A percentile compares a stretch with the other conserved stretches of the same genome.
Evolutionary conservation across 2,113 vertebrate species (phyloP).

Genomic region (Dermatemys mawii): DNA sequence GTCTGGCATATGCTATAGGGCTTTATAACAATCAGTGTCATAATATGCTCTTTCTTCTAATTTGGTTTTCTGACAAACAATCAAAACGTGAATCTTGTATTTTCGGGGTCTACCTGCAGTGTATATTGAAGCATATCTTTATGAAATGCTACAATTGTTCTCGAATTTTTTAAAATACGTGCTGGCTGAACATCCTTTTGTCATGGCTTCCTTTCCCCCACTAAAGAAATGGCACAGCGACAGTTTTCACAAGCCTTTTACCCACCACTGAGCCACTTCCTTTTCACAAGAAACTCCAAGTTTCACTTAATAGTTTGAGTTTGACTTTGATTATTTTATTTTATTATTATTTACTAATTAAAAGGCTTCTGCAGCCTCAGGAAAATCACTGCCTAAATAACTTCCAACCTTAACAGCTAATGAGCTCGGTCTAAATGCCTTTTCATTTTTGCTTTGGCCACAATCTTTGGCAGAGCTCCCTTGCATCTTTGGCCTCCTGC

Average conservation of each 20-base stretch:
- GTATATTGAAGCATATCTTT: background rate
- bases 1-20: background rate
- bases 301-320: background rate
- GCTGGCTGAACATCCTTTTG: background rate
- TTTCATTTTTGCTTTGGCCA: background rate
- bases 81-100: background rate
- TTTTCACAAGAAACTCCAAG: conserved; percentile 28
- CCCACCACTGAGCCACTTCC: conserved; percentile 31
- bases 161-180: background rate
- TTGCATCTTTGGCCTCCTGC: background rate
- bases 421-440: background rate
- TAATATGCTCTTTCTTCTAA: background rate
- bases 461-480: background rate
- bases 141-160: background rate
- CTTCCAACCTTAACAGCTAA: background rate
- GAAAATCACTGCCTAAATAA: background rate
- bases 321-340: background rate
- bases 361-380: background rate
- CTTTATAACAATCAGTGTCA: background rate
- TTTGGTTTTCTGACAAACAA: background rate
- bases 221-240: background rate
- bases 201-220: background rate
- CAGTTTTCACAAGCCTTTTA: conserved; percentile 45
- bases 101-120: background rate
- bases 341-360: background rate